phyloP scores from a whole-genome alignment of 1,140 invertebrate genomes.

The Caenorhabditis inopinata region DNA sequence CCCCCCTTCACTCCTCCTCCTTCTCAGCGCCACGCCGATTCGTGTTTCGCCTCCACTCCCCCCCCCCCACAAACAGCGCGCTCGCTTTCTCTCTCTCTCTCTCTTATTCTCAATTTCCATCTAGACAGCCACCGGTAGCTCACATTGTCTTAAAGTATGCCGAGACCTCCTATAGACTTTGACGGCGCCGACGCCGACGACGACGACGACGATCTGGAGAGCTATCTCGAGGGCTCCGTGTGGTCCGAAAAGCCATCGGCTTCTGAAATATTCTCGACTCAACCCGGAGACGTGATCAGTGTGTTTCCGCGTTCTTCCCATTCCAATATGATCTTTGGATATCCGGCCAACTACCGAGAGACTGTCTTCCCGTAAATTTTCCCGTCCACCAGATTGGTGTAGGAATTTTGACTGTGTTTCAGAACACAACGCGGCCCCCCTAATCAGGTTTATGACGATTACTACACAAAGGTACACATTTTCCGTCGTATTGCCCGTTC shows the following conservation, averaged over 20 bases:
- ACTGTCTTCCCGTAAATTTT: conserved; percentile 22
- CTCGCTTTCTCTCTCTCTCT: background rate
- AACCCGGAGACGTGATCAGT: conserved; percentile 15
- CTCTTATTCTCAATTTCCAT: background rate
- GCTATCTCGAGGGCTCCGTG: conserved; percentile 22
- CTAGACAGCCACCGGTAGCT: background rate
- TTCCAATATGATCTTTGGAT: conserved; percentile 33
- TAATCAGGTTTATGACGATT: background rate
- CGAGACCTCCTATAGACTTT: background rate
- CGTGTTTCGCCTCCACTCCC: background rate
- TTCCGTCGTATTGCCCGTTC: background rate
- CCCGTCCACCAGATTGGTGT: no score
- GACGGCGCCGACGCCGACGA: conserved; percentile 17
- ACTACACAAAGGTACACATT: conserved; percentile 19
- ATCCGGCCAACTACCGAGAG: background rate
- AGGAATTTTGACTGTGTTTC: background rate
- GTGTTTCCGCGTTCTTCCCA: conserved; percentile 24
- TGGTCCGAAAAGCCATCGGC: conserved; percentile 32
- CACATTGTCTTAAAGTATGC: background rate
- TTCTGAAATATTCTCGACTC: conserved; percentile 11
- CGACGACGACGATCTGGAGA: conserved; percentile 18
- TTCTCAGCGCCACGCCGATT: background rate
- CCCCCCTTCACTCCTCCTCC: background rate
- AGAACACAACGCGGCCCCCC: background rate
- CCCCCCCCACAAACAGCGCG: no score